A percentile compares a stretch with the other conserved stretches of the same genome.
Conservation (phyloP, 2,888 invertebrate genomes). For the Ischnura elegans region DNA sequence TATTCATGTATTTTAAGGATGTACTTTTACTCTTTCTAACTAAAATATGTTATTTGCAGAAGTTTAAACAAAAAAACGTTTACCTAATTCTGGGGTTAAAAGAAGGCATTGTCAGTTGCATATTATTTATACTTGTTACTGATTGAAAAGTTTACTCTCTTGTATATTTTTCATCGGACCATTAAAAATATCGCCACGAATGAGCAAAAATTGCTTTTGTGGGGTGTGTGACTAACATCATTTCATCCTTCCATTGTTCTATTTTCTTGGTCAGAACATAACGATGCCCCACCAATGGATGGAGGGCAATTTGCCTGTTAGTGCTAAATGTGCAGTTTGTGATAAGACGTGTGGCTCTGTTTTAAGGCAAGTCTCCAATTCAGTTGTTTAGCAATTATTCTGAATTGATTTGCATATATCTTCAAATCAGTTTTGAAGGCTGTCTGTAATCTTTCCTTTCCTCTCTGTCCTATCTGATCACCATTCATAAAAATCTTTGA, state of each 20-base stretch:
- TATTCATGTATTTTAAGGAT: background rate
- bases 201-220: background rate
- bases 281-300: slow-evolving; percentile 99
- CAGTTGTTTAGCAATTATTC: slow-evolving; percentile 20
- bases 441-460: background rate
- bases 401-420: background rate
- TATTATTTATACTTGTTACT: no score
- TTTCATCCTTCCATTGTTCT: slow-evolving; percentile 24
- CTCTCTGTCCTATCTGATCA: background rate
- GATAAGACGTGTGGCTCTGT: slow-evolving; percentile 98
- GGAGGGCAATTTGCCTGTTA: slow-evolving; percentile 97
- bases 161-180: no score
- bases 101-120: no score
- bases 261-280: slow-evolving; percentile 84
- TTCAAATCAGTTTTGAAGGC: background rate
- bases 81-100: background rate
- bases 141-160: no score
- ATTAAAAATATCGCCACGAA: no score
- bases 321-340: slow-evolving; percentile 94
- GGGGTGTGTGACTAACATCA: background rate
- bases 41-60: background rate
- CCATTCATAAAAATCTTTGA: background rate
- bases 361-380: slow-evolving; percentile 82
- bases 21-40: background rate
- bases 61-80: background rate